phyloP scores from a whole-genome alignment of 2,797 vertebrate genomes.

The Silurus aristotelis region DNA sequence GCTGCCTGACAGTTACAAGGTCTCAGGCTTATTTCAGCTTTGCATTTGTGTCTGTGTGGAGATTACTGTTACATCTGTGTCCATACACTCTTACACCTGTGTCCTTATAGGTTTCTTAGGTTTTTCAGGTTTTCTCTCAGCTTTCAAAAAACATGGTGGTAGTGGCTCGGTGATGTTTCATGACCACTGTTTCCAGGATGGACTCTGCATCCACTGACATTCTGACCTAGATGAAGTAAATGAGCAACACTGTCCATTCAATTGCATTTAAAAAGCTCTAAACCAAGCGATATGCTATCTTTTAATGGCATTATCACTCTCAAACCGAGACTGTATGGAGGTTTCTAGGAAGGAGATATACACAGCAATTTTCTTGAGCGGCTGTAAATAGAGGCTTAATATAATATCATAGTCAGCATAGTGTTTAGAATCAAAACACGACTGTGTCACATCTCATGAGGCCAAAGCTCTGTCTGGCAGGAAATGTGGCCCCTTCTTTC shows the following conservation, averaged over 20 bases:
- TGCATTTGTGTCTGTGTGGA: neutral
- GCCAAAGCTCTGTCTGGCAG: neutral
- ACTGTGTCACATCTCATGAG: constrained; percentile 12
- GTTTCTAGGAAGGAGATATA: neutral
- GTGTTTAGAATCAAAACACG: constrained; percentile 30
- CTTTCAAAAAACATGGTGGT: neutral
- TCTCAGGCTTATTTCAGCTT: neutral
- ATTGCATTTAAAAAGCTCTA: neutral
- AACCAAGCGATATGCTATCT: neutral
- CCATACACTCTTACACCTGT: neutral
- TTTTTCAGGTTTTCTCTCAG: neutral
- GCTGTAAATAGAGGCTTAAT: neutral
- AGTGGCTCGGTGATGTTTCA: neutral
- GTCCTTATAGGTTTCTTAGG: neutral
- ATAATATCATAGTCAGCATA: neutral
- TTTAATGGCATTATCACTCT: neutral
- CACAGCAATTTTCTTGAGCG: neutral
- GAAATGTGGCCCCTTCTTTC: constrained; percentile 38
- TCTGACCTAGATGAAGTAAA: neutral
- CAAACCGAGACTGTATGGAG: neutral
- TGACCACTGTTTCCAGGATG: neutral
- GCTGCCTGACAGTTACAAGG: neutral
- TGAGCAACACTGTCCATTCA: neutral
- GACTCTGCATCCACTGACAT: neutral
- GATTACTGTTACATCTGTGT: neutral